Conservation (phyloP, 1,140 invertebrate genomes). For the Sipha flava region DNA sequence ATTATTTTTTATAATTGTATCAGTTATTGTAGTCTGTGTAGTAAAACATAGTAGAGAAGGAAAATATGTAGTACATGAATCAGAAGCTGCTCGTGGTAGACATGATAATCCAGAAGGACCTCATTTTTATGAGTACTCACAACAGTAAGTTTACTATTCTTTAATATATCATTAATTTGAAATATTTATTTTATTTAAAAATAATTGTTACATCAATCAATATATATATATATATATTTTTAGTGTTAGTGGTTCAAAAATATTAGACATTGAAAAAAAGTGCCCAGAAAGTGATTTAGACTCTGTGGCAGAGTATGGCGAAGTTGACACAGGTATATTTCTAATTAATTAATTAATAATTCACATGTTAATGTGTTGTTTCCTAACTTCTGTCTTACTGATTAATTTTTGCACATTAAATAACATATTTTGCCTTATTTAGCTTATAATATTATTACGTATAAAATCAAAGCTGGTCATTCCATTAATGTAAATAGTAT, state of each 20-base stretch:
- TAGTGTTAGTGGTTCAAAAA: conserved; percentile 66
- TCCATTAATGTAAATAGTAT: too few species aligned
- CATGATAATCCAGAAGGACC: conserved; percentile 82
- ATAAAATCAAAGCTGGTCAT: too few species aligned
- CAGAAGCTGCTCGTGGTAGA: conserved; percentile 83
- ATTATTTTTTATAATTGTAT: conserved; percentile 83
- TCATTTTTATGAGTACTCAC: conserved; percentile 90
- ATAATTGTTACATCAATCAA: too few species aligned
- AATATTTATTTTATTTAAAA: too few species aligned
- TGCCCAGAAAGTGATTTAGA: conserved; percentile 89
- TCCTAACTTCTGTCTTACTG: conserved; percentile 19
- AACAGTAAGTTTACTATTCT: conserved; percentile 79
- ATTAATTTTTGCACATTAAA: not conserved
- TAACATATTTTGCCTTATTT: not conserved
- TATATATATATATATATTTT: not conserved
- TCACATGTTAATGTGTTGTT: conserved; percentile 41
- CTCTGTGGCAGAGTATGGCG: conserved; percentile 96
- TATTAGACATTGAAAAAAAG: conserved; percentile 68
- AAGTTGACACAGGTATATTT: conserved; percentile 85
- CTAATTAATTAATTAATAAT: too few species aligned
- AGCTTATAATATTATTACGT: not conserved
- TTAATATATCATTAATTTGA: not conserved
- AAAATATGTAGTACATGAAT: conserved; percentile 90
- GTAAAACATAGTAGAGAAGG: conserved; percentile 87
- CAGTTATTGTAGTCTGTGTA: conserved; percentile 89